Percentiles rank a stretch among this genome's conserved stretches.
phyloP scores from a whole-genome alignment of 2,113 vertebrate genomes.

The Petaurus breviceps region DNA sequence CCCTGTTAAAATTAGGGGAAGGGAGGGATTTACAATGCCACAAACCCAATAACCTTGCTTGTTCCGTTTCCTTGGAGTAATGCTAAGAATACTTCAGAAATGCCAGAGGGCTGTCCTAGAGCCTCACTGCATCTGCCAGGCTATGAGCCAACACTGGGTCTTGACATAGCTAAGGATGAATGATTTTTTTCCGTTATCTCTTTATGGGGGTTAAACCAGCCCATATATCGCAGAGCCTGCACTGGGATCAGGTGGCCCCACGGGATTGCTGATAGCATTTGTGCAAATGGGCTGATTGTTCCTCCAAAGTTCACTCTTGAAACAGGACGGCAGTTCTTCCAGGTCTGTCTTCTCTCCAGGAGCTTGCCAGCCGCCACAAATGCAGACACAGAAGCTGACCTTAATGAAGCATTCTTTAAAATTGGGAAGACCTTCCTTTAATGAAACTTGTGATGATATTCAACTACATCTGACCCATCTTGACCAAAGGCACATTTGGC shows the following conservation, averaged over 20 bases:
- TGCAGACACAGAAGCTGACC: background rate
- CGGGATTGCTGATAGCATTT: background rate
- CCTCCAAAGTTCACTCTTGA: conserved; percentile 5
- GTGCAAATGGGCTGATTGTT: background rate
- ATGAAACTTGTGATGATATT: conserved; percentile 63
- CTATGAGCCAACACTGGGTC: background rate
- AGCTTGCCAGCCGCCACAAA: conserved; percentile 22
- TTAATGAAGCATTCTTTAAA: conserved; percentile 5
- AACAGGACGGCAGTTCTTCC: background rate
- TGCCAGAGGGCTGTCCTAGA: background rate
- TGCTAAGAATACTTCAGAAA: background rate
- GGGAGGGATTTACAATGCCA: conserved; percentile 10
- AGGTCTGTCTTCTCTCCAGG: background rate
- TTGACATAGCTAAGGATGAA: background rate
- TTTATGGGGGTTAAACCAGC: background rate
- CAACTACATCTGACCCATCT: conserved; percentile 44
- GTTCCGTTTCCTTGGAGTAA: background rate
- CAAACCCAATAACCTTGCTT: conserved; percentile 1
- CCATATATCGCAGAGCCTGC: background rate
- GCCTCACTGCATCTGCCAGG: background rate
- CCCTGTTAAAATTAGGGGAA: conserved; percentile 38
- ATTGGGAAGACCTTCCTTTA: conserved; percentile 17
- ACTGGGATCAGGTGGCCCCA: background rate
- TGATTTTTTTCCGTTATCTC: background rate
- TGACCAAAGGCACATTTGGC: conserved; percentile 83